These are phyloP conservation scores for Cinara cedri DNA, from an alignment of 2,888 invertebrate species.

Conservation along the genomic window DNA sequence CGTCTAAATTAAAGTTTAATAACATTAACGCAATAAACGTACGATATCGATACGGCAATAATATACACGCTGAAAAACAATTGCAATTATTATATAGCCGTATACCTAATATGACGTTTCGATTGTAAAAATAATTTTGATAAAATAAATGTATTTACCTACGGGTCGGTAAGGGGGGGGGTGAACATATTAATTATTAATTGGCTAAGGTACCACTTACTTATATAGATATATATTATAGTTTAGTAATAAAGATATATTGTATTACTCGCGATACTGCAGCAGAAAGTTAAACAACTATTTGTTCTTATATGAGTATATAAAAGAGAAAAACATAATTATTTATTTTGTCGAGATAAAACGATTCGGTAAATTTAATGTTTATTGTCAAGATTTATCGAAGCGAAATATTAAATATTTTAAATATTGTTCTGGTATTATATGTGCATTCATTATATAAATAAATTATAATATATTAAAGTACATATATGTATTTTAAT, in stretches of 20 bases:
- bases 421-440: too few relatives aligned
- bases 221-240: too few relatives aligned
- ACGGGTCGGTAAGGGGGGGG: too few relatives aligned
- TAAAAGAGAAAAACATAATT: not conserved
- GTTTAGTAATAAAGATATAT: too few relatives aligned
- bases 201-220: too few relatives aligned
- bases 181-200: too few relatives aligned
- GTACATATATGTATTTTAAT: too few relatives aligned
- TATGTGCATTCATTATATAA: too few relatives aligned
- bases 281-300: not conserved
- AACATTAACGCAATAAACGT: too few relatives aligned
- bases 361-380: not conserved
- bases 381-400: not conserved
- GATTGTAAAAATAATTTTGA: not conserved
- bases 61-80: not conserved
- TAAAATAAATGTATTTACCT: too few relatives aligned
- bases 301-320: not conserved
- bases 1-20: not conserved
- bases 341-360: not conserved
- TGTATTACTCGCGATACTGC: not conserved
- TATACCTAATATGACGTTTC: not conserved
- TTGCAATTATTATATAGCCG: too few relatives aligned
- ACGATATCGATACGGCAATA: not conserved
- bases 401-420: not conserved
- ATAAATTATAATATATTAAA: too few relatives aligned